phyloP scores from a whole-genome alignment of 2,113 vertebrate genomes.

The Xyrauchen texanus region DNA sequence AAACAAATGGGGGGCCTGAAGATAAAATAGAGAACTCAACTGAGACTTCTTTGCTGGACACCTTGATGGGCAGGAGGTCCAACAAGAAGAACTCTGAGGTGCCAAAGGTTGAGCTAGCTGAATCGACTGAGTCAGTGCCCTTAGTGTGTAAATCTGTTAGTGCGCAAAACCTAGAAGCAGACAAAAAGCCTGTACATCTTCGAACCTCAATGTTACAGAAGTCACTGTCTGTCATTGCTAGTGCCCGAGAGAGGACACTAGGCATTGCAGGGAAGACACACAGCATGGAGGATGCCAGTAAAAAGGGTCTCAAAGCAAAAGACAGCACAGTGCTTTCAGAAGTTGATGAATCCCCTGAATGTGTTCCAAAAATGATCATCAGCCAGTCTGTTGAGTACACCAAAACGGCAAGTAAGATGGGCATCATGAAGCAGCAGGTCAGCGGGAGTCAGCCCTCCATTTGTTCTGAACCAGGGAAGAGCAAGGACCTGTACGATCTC shows the following conservation, averaged over 20 bases:
- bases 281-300: constrained; percentile 81
- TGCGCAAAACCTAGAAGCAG: constrained; percentile 90
- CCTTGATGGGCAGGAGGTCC: constrained; percentile 79
- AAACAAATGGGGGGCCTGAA: constrained; percentile 73
- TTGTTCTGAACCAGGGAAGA: constrained; percentile 80
- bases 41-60: constrained; percentile 82
- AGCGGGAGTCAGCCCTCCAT: constrained; percentile 80
- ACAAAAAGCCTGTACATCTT: constrained; percentile 90
- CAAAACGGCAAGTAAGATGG: constrained; percentile 84
- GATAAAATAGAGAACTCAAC: constrained; percentile 80
- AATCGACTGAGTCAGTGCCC: constrained; percentile 89
- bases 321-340: constrained; percentile 80
- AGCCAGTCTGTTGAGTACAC: constrained; percentile 84
- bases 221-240: constrained; percentile 95
- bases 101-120: constrained; percentile 74
- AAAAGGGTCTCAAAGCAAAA: constrained; percentile 79
- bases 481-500: constrained; percentile 83
- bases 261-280: constrained; percentile 85
- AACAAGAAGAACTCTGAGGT: constrained; percentile 79
- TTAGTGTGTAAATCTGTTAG: constrained; percentile 97
- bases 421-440: constrained; percentile 96
- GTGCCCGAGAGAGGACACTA: constrained; percentile 93
- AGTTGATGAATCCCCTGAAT: constrained; percentile 81
- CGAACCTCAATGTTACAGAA: constrained; percentile 92
- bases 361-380: constrained; percentile 80